These are phyloP conservation scores for Xenentodon cancila DNA, from an alignment of 2,797 vertebrate genomes.

Conservation along the genomic window DNA sequence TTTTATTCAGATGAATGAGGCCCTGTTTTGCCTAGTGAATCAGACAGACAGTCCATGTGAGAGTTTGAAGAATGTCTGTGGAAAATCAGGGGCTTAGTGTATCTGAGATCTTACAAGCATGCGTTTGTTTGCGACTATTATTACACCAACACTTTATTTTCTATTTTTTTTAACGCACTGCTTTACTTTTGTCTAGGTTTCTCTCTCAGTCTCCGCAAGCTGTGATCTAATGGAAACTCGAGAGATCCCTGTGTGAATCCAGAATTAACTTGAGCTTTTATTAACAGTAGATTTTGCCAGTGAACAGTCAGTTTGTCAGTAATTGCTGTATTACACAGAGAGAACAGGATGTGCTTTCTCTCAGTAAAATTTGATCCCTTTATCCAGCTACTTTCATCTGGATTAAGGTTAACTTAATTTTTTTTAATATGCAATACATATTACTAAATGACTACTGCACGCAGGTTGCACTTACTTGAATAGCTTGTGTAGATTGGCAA, in stretches of 20 bases:
- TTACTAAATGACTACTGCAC: constrained; percentile 69
- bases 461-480: constrained; percentile 71
- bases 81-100: constrained; percentile 57
- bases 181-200: constrained; percentile 11
- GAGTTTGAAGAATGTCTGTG: constrained; percentile 68
- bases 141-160: constrained; percentile 16
- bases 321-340: constrained; percentile 13
- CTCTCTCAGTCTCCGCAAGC: constrained; percentile 3
- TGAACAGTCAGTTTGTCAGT: constrained; percentile 18
- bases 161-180: constrained; percentile 14
- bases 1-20: constrained; percentile 78
- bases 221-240: constrained; percentile 21
- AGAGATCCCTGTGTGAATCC: constrained; percentile 20
- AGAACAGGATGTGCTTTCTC: constrained; percentile 45
- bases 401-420: constrained; percentile 58
- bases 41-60: constrained; percentile 68
- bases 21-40: constrained; percentile 73
- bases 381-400: constrained; percentile 73
- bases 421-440: constrained; percentile 59
- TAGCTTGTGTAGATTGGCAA: constrained; percentile 75
- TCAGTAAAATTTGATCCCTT: constrained; percentile 57
- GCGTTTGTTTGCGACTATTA: constrained; percentile 37
- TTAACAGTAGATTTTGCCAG: constrained; percentile 29
- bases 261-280: constrained; percentile 6
- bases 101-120: constrained; percentile 55